A percentile compares a stretch with the other conserved stretches of the same genome.
These are phyloP conservation scores for Telmatherina bonti DNA, from an alignment of 2,797 vertebrate genomes.

Conservation along the genomic window DNA sequence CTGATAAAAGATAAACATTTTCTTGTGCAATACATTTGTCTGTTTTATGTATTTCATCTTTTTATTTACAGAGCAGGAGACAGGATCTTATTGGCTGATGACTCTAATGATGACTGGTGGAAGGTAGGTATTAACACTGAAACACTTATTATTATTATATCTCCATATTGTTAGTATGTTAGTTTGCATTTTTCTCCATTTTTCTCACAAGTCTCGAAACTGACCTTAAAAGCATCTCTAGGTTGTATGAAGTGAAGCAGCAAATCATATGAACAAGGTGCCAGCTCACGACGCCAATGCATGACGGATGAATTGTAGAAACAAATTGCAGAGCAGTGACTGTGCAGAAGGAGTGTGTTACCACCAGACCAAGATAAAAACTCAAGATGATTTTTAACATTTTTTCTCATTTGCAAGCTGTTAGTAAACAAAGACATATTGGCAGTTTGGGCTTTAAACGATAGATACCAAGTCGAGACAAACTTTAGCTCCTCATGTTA, in stretches of 20 bases:
- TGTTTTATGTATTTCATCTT: slow-evolving; percentile 13
- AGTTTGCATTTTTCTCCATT: background rate
- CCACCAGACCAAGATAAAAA: slow-evolving; percentile 54
- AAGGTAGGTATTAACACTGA: slow-evolving; percentile 83
- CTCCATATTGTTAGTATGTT: background rate
- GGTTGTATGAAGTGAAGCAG: slow-evolving; percentile 43
- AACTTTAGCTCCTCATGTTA: slow-evolving; percentile 21
- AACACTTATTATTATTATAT: background rate
- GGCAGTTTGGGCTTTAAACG: slow-evolving; percentile 39
- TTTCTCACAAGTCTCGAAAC: slow-evolving; percentile 10
- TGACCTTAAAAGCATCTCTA: slow-evolving; percentile 15
- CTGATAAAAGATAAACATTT: background rate
- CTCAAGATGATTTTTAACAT: slow-evolving; percentile 49
- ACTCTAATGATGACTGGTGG: slow-evolving; percentile 98
- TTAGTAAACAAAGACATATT: slow-evolving; percentile 59
- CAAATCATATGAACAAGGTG: slow-evolving; percentile 38
- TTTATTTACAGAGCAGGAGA: slow-evolving; percentile 89
- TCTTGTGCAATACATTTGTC: background rate
- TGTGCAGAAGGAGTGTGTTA: slow-evolving; percentile 25
- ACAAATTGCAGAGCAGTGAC: slow-evolving; percentile 42
- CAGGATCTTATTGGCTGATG: slow-evolving; percentile 91
- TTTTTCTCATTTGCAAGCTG: slow-evolving; percentile 46
- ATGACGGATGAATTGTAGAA: slow-evolving; percentile 57
- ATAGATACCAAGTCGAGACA: slow-evolving; percentile 22
- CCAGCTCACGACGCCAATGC: slow-evolving; percentile 35